These are phyloP conservation scores for Scaptomyza pallida DNA, from an alignment of 1,140 invertebrate species.

Conservation along the genomic window DNA sequence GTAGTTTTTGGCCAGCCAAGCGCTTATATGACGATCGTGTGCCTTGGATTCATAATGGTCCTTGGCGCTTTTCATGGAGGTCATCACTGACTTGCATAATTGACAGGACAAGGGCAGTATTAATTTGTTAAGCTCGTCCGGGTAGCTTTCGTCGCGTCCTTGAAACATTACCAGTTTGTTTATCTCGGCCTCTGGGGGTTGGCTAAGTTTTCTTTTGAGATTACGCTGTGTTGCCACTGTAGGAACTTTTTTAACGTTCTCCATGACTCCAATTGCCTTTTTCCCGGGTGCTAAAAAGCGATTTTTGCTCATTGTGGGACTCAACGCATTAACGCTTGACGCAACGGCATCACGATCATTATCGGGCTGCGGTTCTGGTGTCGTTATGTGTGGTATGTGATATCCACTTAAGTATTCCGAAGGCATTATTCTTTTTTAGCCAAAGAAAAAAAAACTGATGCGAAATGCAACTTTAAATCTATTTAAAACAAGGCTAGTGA, in stretches of 20 bases:
- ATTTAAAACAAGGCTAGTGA: constrained; percentile 37
- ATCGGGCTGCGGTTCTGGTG: not conserved
- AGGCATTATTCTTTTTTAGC: constrained; percentile 24
- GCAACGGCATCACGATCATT: not conserved
- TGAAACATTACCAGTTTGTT: constrained; percentile 34
- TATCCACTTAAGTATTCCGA: constrained; percentile 36
- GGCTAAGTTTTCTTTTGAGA: constrained; percentile 19
- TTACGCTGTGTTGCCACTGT: constrained; percentile 9
- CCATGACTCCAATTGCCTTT: not conserved
- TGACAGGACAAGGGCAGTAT: constrained; percentile 84
- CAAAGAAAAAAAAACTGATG: not conserved
- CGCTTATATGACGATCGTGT: constrained; percentile 84
- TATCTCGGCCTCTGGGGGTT: not conserved
- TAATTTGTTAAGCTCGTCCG: constrained; percentile 82
- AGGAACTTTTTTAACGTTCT: not conserved
- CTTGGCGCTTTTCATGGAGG: constrained; percentile 82
- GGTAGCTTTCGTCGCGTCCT: constrained; percentile 73
- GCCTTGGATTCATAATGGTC: constrained; percentile 85
- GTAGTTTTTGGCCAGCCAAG: constrained; percentile 77
- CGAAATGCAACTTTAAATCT: constrained; percentile 10
- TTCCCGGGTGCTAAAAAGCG: not conserved
- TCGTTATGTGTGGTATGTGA: constrained; percentile 34
- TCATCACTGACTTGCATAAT: constrained; percentile 83
- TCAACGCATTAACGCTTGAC: not conserved
- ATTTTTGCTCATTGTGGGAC: not conserved